Conservation (phyloP, 2,113 vertebrate genomes). For the Eublepharis macularius region DNA sequence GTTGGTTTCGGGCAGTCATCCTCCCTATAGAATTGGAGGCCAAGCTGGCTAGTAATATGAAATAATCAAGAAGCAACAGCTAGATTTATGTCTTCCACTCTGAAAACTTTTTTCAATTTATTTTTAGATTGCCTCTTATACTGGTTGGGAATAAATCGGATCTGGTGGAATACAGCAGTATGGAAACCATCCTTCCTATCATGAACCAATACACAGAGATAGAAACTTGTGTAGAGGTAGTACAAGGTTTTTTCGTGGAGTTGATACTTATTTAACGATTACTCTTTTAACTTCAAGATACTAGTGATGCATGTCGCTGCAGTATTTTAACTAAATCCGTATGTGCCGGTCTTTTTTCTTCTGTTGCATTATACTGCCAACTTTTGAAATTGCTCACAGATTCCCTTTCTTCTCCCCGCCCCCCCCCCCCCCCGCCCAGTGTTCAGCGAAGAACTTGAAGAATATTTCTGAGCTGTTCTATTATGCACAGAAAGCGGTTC, state of each 20-base stretch:
- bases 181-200: conserved; percentile 98
- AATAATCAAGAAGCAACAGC: not conserved
- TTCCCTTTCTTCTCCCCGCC: conserved; percentile 48
- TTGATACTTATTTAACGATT: not conserved
- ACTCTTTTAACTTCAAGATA: not conserved
- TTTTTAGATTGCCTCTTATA: conserved; percentile 89
- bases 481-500: conserved; percentile 98
- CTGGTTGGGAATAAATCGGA: conserved; percentile 98
- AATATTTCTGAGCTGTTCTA: conserved; percentile 99
- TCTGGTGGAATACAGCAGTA: conserved; percentile 97
- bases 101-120: not conserved
- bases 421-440: too few relatives aligned
- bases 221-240: conserved; percentile 98
- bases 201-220: conserved; percentile 99
- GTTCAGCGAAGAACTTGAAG: conserved; percentile 99
- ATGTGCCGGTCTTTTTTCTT: not conserved
- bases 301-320: not conserved
- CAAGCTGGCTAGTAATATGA: not conserved
- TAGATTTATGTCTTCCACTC: conserved; percentile 24
- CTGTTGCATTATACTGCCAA: not conserved
- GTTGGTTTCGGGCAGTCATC: not conserved
- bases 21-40: not conserved
- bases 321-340: not conserved
- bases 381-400: not conserved
- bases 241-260: conserved; percentile 33